phyloP scores from a whole-genome alignment of 1,140 invertebrate genomes.

The Orius insidiosus region DNA sequence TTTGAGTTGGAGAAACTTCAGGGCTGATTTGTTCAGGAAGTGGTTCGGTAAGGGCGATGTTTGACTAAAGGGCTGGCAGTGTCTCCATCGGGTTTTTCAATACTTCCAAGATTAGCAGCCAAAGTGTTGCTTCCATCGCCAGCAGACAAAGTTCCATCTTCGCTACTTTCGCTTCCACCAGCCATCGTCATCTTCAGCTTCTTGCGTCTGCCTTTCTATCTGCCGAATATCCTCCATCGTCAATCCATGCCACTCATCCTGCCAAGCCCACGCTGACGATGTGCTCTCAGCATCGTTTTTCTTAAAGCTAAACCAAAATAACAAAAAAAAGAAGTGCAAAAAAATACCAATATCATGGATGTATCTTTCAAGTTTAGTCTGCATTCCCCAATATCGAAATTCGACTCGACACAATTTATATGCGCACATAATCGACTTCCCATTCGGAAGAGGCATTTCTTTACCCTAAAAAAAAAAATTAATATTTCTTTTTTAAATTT shows the following conservation, averaged over 20 bases:
- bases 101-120: conserved; percentile 51
- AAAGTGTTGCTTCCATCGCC: conserved; percentile 27
- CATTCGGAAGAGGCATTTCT: conserved; percentile 52
- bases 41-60: conserved; percentile 2
- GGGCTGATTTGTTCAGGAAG: conserved; percentile 27
- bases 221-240: conserved; percentile 94
- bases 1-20: conserved; percentile 29
- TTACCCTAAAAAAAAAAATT: too few species aligned
- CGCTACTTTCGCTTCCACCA: conserved; percentile 14
- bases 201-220: conserved; percentile 86
- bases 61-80: conserved; percentile 24
- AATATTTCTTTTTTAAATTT: too few species aligned
- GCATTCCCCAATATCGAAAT: conserved; percentile 99
- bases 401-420: conserved; percentile 98
- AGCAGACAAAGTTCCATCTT: conserved; percentile 7
- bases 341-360: conserved; percentile 96
- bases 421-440: conserved; percentile 92
- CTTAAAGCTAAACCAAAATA: too few species aligned
- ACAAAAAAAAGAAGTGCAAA: too few species aligned
- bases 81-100: conserved; percentile 53
- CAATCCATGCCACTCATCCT: conserved; percentile 95
- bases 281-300: conserved; percentile 96
- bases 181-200: conserved; percentile 82
- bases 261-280: conserved; percentile 99
- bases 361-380: conserved; percentile 96